phyloP scores from a whole-genome alignment of 2,888 invertebrate genomes.

The Linnaemya tessellans region DNA sequence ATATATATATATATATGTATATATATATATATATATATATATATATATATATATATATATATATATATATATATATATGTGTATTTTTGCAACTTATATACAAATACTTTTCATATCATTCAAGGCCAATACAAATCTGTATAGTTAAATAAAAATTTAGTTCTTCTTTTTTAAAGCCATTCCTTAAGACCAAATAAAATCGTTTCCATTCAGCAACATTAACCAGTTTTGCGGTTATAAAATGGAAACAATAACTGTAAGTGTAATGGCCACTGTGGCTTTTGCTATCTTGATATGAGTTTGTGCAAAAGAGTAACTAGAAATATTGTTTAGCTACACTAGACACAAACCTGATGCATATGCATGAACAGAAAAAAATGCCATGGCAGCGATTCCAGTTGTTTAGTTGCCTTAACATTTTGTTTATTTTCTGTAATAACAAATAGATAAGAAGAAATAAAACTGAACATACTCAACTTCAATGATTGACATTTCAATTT shows the following conservation, averaged over 20 bases:
- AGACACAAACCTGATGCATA: constrained; percentile 18
- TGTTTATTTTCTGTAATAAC: constrained; percentile 49
- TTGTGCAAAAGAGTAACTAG: neutral
- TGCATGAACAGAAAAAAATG: constrained; percentile 23
- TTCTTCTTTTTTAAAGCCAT: neutral
- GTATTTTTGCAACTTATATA: no score
- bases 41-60: no score
- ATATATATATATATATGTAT: no score
- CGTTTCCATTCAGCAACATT: neutral
- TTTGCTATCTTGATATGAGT: constrained; percentile 26
- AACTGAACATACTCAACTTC: constrained; percentile 45
- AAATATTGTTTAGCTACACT: neutral
- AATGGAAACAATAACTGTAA: constrained; percentile 5
- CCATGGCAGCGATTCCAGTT: constrained; percentile 55
- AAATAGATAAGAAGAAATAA: neutral
- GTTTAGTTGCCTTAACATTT: constrained; percentile 48
- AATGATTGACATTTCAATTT: constrained; percentile 49
- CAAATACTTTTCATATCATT: neutral
- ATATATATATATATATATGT: no score
- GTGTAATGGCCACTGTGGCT: constrained; percentile 30
- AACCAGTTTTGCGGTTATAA: neutral
- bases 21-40: no score
- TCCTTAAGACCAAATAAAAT: neutral
- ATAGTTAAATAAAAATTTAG: neutral
- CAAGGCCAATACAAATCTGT: neutral